Evolutionary conservation across 1,140 invertebrate species (phyloP).

Genomic region (Heliconius eleuchia): DNA sequence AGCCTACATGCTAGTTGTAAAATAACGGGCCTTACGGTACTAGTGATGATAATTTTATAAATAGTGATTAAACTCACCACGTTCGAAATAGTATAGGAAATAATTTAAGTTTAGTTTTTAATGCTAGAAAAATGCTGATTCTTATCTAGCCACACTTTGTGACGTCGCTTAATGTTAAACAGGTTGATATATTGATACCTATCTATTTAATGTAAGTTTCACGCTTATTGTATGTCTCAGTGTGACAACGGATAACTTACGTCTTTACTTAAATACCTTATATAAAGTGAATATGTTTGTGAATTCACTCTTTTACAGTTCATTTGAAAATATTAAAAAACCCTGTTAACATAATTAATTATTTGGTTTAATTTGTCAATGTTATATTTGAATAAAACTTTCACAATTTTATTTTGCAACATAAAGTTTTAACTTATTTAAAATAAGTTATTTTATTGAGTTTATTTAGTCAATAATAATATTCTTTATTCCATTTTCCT

Average conservation of each 20-base stretch:
- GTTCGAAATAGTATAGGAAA: conserved; percentile 58
- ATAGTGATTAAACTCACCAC: conserved; percentile 75
- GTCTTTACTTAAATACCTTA: not conserved
- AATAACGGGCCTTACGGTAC: conserved; percentile 51
- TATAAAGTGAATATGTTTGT: not conserved
- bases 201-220: not conserved
- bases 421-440: not conserved
- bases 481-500: too few relatives aligned
- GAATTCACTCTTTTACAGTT: not conserved
- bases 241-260: not conserved
- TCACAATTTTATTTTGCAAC: not conserved
- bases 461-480: not conserved
- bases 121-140: not conserved
- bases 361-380: not conserved
- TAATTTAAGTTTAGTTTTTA: conserved; percentile 44
- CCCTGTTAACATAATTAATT: too few relatives aligned
- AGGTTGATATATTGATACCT: not conserved
- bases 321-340: too few relatives aligned
- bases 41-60: conserved; percentile 32
- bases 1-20: conserved; percentile 41
- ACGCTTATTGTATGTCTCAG: not conserved
- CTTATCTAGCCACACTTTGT: not conserved
- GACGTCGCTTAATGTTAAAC: not conserved
- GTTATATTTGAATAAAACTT: not conserved
- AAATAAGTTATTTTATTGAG: not conserved